Evolutionary conservation across 2,797 vertebrate genomes (phyloP).

Genomic region (Peromyscus melanophrys): DNA sequence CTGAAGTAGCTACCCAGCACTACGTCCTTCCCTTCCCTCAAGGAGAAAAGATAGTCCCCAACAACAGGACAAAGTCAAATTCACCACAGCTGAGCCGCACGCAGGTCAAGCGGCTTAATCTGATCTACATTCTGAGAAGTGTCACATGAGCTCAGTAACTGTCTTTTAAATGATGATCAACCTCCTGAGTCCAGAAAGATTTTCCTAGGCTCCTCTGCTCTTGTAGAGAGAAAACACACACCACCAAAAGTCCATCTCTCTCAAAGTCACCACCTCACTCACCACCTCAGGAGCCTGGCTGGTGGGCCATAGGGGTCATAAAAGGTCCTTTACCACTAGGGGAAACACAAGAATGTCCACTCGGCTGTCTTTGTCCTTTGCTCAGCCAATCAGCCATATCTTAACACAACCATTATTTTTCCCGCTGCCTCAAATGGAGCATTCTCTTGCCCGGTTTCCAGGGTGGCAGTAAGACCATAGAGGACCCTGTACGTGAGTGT

Average conservation of each 20-base stretch:
- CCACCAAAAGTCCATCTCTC: background rate
- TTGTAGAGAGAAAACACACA: background rate
- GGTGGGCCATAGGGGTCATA: accelerated
- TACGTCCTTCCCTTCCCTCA: conserved; percentile 67
- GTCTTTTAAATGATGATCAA: background rate
- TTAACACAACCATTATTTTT: background rate
- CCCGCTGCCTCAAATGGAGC: background rate
- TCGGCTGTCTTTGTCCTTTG: background rate
- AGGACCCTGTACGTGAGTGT: accelerated
- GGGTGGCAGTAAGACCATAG: accelerated
- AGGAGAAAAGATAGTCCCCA: conserved; percentile 70
- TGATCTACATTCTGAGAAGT: background rate
- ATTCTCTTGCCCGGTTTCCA: accelerated
- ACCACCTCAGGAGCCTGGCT: background rate
- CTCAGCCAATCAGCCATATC: background rate
- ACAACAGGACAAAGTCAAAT: conserved; percentile 58
- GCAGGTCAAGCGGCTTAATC: background rate
- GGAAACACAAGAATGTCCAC: background rate
- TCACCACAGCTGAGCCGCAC: background rate
- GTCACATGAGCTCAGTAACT: accelerated
- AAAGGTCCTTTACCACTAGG: background rate
- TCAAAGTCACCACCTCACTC: accelerated
- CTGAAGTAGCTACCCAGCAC: conserved; percentile 54
- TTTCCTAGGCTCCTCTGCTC: background rate
- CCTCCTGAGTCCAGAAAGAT: background rate